Evolutionary conservation across 2,113 vertebrate species (phyloP), one percentile per base, ranked within the genome.

Genomic region (Brachypodius melanocephalos): DNA sequence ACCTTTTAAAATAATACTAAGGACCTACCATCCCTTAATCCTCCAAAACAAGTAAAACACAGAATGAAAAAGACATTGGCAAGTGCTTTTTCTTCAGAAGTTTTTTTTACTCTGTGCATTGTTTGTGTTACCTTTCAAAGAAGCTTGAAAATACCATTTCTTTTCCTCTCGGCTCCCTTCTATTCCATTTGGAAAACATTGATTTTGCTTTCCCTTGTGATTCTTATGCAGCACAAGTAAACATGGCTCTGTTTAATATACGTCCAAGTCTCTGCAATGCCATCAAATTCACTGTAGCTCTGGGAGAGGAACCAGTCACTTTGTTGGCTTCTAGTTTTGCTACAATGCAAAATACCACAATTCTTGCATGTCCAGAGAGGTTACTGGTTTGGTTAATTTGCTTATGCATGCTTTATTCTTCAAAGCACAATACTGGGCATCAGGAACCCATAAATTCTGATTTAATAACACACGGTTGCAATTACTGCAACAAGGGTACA

Each of bases 111-210:
- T 43, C 38, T 17, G 42, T 59, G 61, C 87, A 48, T 83, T 94
- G 86, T 61, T 97, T 96, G 40, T 92, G 48, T 71, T 97, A 75
- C 72, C 91, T 97, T 97, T 97, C 93, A 95, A 67, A 96, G 91
- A 86, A 86, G 32, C 84, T 95, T 89, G 78, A 93, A 93, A 97
- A 97, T 61, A 78, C 79, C 67, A 94, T 84, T 95, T 94, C 82
- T 95, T 97, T 94, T 79, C 87, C 92, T 92, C 76, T 65, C 4
- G 1, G 83, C 55, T 97, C 82, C 88, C 92, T 80, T 83, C 85
- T 95, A 67, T 95, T 95, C 85, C 94, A 92, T 94, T 96, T 96
- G 95, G 76, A 94, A 96, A 97, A 80, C 85, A 97, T 91, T 94
- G 83, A 96, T 97, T 96, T 95, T 88, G 20, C 54, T 96, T 79